phyloP scores from a whole-genome alignment of 2,113 vertebrate species.

The Panthera leo region DNA sequence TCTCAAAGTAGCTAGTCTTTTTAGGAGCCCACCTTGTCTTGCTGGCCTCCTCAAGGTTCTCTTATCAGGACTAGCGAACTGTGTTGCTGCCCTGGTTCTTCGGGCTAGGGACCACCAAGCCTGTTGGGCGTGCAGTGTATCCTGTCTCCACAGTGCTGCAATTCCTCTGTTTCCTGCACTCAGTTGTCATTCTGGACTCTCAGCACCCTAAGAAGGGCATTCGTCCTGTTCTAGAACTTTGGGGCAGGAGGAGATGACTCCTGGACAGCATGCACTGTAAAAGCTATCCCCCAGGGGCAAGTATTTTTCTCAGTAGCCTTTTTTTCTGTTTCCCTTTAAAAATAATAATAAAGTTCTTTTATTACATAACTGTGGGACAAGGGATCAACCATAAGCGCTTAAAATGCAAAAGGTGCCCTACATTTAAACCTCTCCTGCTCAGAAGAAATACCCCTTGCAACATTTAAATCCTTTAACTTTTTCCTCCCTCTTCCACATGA shows the following conservation, averaged over 20 bases:
- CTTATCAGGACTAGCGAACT: not conserved
- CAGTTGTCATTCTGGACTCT: not conserved
- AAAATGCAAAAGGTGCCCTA: constrained; percentile 62
- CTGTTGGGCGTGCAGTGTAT: not conserved
- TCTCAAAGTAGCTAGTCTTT: not conserved
- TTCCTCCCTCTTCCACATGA: not conserved
- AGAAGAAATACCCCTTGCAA: constrained; percentile 7
- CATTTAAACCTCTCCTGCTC: not conserved
- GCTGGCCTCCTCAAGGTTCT: not conserved
- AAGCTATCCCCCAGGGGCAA: not conserved
- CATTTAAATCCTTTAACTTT: constrained; percentile 43
- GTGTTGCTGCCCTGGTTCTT: too few relatives aligned
- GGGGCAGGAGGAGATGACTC: not conserved
- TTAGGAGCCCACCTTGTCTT: not conserved
- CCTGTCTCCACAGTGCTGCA: not conserved
- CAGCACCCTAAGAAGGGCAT: not conserved
- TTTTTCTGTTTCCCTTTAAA: constrained; percentile 4
- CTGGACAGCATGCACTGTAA: not conserved
- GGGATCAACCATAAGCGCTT: constrained; percentile 40
- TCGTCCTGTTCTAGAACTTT: not conserved
- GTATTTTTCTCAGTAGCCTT: not conserved
- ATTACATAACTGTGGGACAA: constrained; percentile 51
- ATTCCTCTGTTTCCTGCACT: not conserved
- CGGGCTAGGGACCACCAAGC: not conserved
- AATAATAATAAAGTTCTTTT: constrained; percentile 22